phyloP scores from a whole-genome alignment of 2,797 vertebrate genomes.

The Sebastes taczanowskii region DNA sequence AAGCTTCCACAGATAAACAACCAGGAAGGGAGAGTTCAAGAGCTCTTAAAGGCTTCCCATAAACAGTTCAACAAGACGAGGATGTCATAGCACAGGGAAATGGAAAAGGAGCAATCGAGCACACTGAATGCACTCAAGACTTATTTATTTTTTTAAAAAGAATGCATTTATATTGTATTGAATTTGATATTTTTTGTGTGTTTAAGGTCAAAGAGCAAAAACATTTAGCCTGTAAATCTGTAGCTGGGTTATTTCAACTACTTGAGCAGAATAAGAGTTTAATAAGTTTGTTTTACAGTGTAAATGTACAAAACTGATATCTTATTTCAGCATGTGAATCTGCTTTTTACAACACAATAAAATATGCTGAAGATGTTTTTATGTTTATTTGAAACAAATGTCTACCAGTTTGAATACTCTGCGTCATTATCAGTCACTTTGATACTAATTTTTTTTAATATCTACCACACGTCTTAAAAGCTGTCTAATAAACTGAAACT shows the following conservation, averaged over 20 bases:
- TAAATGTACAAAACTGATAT: not conserved
- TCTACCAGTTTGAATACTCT: not conserved
- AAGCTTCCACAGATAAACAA: slow-evolving; percentile 45
- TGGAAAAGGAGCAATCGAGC: not conserved
- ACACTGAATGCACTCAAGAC: not conserved
- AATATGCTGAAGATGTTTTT: not conserved
- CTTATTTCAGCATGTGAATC: not conserved
- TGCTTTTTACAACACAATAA: not conserved
- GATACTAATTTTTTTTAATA: not conserved
- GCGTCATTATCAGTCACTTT: not conserved
- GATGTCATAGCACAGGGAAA: not conserved
- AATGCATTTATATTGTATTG: not conserved
- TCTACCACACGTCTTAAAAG: not conserved
- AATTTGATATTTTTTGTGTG: not conserved
- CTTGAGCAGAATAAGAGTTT: not conserved
- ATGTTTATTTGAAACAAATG: not conserved
- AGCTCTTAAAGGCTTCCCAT: slow-evolving; percentile 32
- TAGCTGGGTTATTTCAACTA: not conserved
- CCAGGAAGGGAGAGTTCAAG: slow-evolving; percentile 9
- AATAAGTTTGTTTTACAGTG: not conserved
- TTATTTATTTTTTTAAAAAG: not conserved
- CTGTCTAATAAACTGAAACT: not conserved
- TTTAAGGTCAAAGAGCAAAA: not conserved
- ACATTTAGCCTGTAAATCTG: not conserved
- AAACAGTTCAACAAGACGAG: slow-evolving; percentile 40